phyloP scores from a whole-genome alignment of 2,113 vertebrate species.

The Meles meles region DNA sequence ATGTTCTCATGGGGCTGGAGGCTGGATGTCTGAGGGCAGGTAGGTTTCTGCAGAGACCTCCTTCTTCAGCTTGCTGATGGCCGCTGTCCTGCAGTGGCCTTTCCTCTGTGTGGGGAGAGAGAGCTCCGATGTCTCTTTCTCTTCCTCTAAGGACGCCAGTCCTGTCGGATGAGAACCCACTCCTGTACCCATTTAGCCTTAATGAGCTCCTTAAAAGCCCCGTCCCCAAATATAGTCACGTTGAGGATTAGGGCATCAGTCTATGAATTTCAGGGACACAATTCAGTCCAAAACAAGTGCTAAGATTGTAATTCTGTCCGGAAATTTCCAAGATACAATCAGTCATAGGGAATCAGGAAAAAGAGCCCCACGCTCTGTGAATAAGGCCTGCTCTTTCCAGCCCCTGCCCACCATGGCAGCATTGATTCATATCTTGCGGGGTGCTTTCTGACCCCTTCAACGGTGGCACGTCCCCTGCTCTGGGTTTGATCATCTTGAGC shows the following conservation, averaged over 20 bases:
- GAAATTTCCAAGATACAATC: neutral
- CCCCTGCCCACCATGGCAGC: fast-evolving
- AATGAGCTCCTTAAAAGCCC: neutral
- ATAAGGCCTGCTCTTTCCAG: fast-evolving
- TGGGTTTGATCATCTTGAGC: neutral
- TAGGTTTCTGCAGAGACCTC: neutral
- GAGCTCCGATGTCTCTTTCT: neutral
- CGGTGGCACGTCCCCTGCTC: neutral
- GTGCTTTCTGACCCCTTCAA: fast-evolving
- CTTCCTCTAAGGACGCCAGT: neutral
- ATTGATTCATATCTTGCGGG: neutral
- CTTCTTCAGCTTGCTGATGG: neutral
- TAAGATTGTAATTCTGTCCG: neutral
- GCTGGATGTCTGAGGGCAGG: neutral
- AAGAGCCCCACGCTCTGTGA: neutral
- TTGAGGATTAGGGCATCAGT: neutral
- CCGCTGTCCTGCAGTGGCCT: neutral
- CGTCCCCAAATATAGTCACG: neutral
- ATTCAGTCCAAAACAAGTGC: neutral
- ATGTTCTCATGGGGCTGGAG: neutral
- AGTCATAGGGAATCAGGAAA: neutral
- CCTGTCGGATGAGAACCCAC: neutral
- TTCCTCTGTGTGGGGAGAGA: neutral
- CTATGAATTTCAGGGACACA: neutral
- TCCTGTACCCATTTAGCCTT: no score